Evolutionary conservation across 1,140 invertebrate species (phyloP), one percentile per base, ranked within the genome.

Genomic region (Marisa cornuarietis): DNA sequence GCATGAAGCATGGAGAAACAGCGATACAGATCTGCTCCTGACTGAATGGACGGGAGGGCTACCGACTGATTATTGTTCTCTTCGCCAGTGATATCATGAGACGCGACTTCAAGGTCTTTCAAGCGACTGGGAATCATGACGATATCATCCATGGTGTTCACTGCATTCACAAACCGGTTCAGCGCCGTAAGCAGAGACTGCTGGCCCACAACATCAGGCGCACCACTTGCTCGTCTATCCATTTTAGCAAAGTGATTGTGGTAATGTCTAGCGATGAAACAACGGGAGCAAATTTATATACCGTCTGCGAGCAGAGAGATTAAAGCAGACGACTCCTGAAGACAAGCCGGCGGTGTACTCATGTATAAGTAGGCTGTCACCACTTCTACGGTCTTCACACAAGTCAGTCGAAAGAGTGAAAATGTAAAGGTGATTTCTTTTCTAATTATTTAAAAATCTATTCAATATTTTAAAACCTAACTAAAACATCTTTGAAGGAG

Each of bases 101-200:
- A 71, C 26, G 75, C 65, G n/a, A 86, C 77, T 24, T 85, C 83
- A 80, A 88, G 84, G 71, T 88, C 87, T 81, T 84, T 77, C 1
- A 88, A 78, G 3, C 83, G 83, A 71, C 85, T 86, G 14, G 87
- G 87, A 72, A 88, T 85, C 87, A 88, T 88, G 4, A 88, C 87
- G 5, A 85, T 85, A 71, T 85, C 83, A 65, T 88, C 85, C 87
- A 88, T 88, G 14, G 76, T 63, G 58, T 88, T 81, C 9, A 88
- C 87, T 10, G 87, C 87, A 26, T 82, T 72, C 0, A 87, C 87
- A 72, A 87, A 88, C 63, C 83, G 83, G 71, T 85, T 85, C 26
- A 88, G 76, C 31, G 84, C 84, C n/a, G 82, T 79, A 62, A 87
- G 54, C 14, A 88, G 68, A 85, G 85, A 87, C 52, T 83, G 84